A percentile compares a stretch with the other conserved stretches of the same genome.
Evolutionary conservation across 2,797 vertebrate species (phyloP).

Genomic region (Mormyrops boulengeri): DNA sequence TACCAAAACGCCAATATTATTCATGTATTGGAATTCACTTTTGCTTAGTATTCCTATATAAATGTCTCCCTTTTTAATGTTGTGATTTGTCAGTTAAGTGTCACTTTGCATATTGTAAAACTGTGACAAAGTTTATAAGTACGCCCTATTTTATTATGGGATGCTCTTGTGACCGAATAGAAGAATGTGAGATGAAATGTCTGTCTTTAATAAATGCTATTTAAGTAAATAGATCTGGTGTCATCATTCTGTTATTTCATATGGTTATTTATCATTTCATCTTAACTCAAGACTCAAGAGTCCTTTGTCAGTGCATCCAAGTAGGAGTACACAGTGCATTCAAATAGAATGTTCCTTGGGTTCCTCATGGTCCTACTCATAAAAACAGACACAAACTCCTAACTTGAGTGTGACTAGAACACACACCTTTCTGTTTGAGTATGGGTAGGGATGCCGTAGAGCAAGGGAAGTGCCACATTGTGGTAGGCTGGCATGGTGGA

Average conservation of each 20-base stretch:
- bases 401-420: not conserved
- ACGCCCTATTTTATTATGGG: slow-evolving; percentile 96
- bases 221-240: not conserved
- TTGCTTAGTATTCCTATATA: slow-evolving; percentile 74
- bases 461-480: not conserved
- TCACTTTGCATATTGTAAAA: slow-evolving; percentile 7
- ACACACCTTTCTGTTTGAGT: not conserved
- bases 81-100: slow-evolving; percentile 67
- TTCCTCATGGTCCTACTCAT: not conserved
- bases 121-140: slow-evolving; percentile 88
- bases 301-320: not conserved
- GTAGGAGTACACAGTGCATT: not conserved
- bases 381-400: not conserved
- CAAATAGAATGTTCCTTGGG: not conserved
- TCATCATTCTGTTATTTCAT: not conserved
- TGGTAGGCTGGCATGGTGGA: not conserved
- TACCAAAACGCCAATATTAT: slow-evolving; percentile 57
- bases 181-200: slow-evolving; percentile 61
- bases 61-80: slow-evolving; percentile 63
- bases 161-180: slow-evolving; percentile 73
- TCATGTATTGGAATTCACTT: slow-evolving; percentile 72
- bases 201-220: slow-evolving; percentile 18
- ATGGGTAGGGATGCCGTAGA: not conserved
- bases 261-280: not conserved
- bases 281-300: not conserved